phyloP scores from a whole-genome alignment of 2,113 vertebrate species.

The Caranx melampygus region DNA sequence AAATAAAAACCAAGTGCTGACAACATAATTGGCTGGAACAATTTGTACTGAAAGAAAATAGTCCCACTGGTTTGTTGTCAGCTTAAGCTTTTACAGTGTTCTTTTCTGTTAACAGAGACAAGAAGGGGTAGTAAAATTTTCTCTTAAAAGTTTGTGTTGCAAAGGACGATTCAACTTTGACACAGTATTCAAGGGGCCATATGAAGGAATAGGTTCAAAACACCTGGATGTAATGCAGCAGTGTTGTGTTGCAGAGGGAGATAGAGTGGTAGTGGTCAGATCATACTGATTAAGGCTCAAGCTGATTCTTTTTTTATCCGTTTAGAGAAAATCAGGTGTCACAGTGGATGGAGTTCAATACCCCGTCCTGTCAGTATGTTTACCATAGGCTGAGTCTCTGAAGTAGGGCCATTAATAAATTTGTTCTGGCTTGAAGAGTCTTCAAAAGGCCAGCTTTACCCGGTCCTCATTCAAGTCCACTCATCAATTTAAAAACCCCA shows the following conservation, averaged over 20 bases:
- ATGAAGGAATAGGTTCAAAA: background rate
- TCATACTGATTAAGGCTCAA: background rate
- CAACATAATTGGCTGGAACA: background rate
- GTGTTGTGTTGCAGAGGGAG: background rate
- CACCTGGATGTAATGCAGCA: background rate
- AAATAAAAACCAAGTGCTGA: background rate
- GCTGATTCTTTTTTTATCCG: slow-evolving; percentile 6
- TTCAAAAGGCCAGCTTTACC: slow-evolving; percentile 48
- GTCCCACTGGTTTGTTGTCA: background rate
- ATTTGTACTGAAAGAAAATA: background rate
- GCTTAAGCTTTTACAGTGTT: background rate
- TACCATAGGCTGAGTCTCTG: slow-evolving; percentile 44
- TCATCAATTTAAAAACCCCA: slow-evolving; percentile 70
- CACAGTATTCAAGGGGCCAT: background rate
- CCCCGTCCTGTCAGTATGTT: slow-evolving; percentile 53
- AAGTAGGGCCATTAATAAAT: slow-evolving; percentile 57
- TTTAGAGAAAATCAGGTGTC: slow-evolving; percentile 47
- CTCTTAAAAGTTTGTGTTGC: background rate
- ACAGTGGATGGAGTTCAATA: slow-evolving; percentile 32
- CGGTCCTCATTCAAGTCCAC: slow-evolving; percentile 64
- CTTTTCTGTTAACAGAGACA: background rate
- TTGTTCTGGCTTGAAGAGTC: slow-evolving; percentile 59
- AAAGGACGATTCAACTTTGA: background rate
- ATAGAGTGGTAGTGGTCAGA: slow-evolving; percentile 2
- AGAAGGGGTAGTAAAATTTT: background rate